These are phyloP conservation scores for Plectus sambesii DNA, from an alignment of 1,140 invertebrate species.

Conservation along the genomic window DNA sequence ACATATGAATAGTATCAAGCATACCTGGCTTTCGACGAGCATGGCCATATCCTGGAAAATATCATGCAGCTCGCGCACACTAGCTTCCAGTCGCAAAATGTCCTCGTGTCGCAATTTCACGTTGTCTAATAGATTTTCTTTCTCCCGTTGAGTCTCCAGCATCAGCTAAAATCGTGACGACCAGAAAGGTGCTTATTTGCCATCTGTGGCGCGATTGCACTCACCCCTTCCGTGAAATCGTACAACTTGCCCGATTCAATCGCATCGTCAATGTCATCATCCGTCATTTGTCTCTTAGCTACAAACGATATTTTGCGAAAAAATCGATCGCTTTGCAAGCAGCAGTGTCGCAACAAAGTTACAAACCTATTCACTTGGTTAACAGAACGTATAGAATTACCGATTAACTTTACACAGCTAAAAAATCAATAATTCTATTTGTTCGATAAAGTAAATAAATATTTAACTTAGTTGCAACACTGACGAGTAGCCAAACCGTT, in stretches of 20 bases:
- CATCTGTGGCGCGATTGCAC: conserved; percentile 44
- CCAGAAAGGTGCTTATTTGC: conserved; percentile 2
- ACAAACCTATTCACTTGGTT: too few species aligned
- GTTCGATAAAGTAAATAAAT: too few species aligned
- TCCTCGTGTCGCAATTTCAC: conserved; percentile 73
- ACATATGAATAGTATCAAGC: too few species aligned
- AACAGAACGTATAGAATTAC: too few species aligned
- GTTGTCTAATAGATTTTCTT: conserved; percentile 92
- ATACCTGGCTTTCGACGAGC: conserved; percentile 87
- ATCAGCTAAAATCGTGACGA: conserved; percentile 52
- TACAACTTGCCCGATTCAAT: conserved; percentile 91
- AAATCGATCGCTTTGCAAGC: too few species aligned
- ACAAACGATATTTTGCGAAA: conserved; percentile 42
- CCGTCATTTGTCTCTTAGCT: conserved; percentile 83
- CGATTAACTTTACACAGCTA: too few species aligned
- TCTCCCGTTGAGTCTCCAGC: conserved; percentile 96
- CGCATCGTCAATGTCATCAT: conserved; percentile 96
- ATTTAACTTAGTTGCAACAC: too few species aligned
- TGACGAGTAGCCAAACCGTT: too few species aligned
- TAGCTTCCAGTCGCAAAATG: conserved; percentile 95
- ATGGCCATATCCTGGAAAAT: conserved; percentile 99
- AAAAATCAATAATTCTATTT: too few species aligned
- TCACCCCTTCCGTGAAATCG: conserved; percentile 92
- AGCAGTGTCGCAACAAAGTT: too few species aligned
- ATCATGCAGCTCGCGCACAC: conserved; percentile 91